Evolutionary conservation across 2,113 vertebrate species (phyloP), one percentile per base, ranked within the genome.

Genomic region (Cinclus mexicanus): DNA sequence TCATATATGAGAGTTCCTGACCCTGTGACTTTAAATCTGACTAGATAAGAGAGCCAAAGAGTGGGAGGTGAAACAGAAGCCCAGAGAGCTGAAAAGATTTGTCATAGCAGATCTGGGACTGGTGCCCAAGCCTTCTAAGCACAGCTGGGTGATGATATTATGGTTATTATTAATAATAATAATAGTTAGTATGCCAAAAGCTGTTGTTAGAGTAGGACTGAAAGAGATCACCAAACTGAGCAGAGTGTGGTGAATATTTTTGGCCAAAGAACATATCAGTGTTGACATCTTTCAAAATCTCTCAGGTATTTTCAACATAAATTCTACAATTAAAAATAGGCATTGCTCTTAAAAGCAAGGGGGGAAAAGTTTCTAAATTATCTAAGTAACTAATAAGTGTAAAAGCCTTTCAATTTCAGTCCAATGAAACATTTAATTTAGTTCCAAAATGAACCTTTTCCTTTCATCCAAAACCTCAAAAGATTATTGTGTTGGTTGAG

Each of bases 61-160:
- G 89, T 94, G 91, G 94, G 94, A 95, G 93, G 91, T 95, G 86
- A 95, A 97, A 97, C 89, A 97, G 95, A 95, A 96, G 95, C 91
- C 80, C 93, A 87, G 72, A 90, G 76, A 93, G 64, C 71, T 95
- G 83, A 94, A 93, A 94, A 94, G 93, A 93, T 95, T 96, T 94
- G 96, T 95, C 95, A 94, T 92, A 94, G 77, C 83, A 83, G 64
- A 89, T 94, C 93, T 96, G 95, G 95, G 96, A 96, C 80, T 87
- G 39, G 53, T 94, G 95, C 95, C 96, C 94, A 94, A 77, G 68
- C 70, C 91, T 88, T 95, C 84, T 90, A 94, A 94, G 94, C 94
- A 89, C 94, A 95, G 91, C 95, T 95, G 91, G 87, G 94, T 92
- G 93, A 96, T 95, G 86, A 95, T 89, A 95, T 94, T 96, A 90